Evolutionary conservation across 2,888 invertebrate genomes (phyloP).

Genomic region (Hypolimnas misippus): DNA sequence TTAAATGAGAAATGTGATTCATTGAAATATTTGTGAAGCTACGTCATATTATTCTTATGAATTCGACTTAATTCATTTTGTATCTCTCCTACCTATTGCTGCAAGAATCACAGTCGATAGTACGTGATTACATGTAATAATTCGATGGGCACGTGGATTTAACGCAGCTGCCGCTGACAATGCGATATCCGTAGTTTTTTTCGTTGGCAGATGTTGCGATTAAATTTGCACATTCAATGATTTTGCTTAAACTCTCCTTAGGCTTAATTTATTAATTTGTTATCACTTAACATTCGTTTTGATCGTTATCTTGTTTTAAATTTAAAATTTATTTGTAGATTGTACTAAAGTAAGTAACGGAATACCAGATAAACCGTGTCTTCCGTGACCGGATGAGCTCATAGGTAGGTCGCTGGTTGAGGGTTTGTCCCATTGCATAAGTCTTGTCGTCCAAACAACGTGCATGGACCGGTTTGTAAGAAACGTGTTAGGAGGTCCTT

Average conservation of each 20-base stretch:
- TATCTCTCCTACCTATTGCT: constrained; percentile 11
- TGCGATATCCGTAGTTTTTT: constrained; percentile 42
- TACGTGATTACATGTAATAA: constrained; percentile 37
- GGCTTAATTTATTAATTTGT: neutral
- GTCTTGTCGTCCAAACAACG: constrained; percentile 61
- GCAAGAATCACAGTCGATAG: constrained; percentile 8
- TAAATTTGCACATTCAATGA: constrained; percentile 34
- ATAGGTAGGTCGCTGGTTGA: constrained; percentile 39
- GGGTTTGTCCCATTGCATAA: constrained; percentile 77
- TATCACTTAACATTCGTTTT: neutral
- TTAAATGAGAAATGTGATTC: constrained; percentile 28
- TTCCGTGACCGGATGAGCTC: constrained; percentile 37
- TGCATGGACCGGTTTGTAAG: constrained; percentile 77
- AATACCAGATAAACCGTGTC: constrained; percentile 14
- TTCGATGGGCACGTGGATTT: constrained; percentile 51
- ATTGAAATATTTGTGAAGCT: constrained; percentile 26
- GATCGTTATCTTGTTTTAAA: neutral
- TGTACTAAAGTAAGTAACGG: constrained; percentile 9
- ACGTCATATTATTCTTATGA: constrained; percentile 15
- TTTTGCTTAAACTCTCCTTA: constrained; percentile 18
- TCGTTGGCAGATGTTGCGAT: constrained; percentile 46
- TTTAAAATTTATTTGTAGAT: constrained; percentile 8
- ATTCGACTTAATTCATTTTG: constrained; percentile 24
- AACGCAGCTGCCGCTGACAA: constrained; percentile 63
- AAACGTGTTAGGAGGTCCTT: constrained; percentile 81